Evolutionary conservation across 2,888 invertebrate species (phyloP).

Genomic region (Drosophila setosimentum): DNA sequence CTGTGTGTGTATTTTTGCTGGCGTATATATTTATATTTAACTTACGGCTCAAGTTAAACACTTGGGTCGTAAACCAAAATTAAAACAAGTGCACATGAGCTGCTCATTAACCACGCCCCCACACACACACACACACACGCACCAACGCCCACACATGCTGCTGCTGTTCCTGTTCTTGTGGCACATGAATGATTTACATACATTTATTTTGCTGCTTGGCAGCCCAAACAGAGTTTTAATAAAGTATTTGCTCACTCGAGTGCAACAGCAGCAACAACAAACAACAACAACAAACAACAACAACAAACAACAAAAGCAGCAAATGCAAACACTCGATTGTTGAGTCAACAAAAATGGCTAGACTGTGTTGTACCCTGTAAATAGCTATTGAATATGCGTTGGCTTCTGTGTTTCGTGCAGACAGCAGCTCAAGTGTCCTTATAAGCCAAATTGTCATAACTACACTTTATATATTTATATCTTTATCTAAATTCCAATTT

Average conservation of each 20-base stretch:
- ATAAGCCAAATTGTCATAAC: neutral
- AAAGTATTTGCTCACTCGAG: conserved; percentile 77
- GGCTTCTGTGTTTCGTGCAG: neutral
- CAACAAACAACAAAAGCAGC: conserved; percentile 13
- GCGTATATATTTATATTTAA: conserved; percentile 49
- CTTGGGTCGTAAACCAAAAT: conserved; percentile 65
- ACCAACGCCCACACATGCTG: conserved; percentile 4
- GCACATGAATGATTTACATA: conserved; percentile 55
- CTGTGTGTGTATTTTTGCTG: conserved; percentile 26
- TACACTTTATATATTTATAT: neutral
- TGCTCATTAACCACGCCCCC: conserved; percentile 65
- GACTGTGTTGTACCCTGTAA: conserved; percentile 11
- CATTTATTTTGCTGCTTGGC: conserved; percentile 30
- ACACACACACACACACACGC: conserved; percentile 1
- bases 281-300: conserved; percentile 30
- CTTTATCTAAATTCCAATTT: neutral
- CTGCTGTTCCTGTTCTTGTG: conserved; percentile 2
- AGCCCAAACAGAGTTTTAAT: conserved; percentile 71
- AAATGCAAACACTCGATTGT: conserved; percentile 48
- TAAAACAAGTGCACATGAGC: conserved; percentile 51
- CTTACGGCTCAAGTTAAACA: conserved; percentile 53
- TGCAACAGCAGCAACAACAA: conserved; percentile 56
- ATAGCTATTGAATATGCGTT: neutral
- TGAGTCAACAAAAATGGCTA: neutral
- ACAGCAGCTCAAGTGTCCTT: too few relatives aligned